phyloP scores from a whole-genome alignment of 2,113 vertebrate species.

The Ranitomeya variabilis region DNA sequence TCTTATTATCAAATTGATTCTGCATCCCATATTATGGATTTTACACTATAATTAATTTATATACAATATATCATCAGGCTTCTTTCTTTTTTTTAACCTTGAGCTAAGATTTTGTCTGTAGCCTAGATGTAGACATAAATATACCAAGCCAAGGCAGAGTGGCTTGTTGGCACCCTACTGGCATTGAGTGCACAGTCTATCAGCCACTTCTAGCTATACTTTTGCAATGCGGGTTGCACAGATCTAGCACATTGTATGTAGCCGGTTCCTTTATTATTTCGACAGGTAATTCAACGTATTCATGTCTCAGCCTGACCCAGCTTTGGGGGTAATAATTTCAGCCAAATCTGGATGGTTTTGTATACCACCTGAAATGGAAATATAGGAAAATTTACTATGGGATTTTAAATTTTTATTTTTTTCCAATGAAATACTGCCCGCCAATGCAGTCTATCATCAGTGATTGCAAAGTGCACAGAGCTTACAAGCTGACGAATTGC shows the following conservation, averaged over 20 bases:
- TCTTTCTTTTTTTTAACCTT: too few relatives aligned
- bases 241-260: background rate
- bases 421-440: too few relatives aligned
- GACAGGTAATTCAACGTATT: background rate
- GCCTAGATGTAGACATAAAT: background rate
- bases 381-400: background rate
- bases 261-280: background rate
- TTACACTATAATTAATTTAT: too few relatives aligned
- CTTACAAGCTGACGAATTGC: too few relatives aligned
- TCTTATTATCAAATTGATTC: background rate
- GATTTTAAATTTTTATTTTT: too few relatives aligned
- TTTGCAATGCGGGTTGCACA: background rate
- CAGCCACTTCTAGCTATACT: background rate
- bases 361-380: background rate
- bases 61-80: too few relatives aligned
- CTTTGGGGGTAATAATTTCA: background rate
- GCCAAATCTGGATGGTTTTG: background rate
- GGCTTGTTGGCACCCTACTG: background rate
- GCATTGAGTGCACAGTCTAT: background rate
- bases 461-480: too few relatives aligned
- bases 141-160: background rate
- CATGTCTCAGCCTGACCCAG: background rate
- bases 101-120: too few relatives aligned
- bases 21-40: background rate
- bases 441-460: too few relatives aligned